Percentiles rank a stretch among this genome's conserved stretches.
Evolutionary conservation across 2,888 invertebrate species (phyloP).

Genomic region (Tridacna gigas): DNA sequence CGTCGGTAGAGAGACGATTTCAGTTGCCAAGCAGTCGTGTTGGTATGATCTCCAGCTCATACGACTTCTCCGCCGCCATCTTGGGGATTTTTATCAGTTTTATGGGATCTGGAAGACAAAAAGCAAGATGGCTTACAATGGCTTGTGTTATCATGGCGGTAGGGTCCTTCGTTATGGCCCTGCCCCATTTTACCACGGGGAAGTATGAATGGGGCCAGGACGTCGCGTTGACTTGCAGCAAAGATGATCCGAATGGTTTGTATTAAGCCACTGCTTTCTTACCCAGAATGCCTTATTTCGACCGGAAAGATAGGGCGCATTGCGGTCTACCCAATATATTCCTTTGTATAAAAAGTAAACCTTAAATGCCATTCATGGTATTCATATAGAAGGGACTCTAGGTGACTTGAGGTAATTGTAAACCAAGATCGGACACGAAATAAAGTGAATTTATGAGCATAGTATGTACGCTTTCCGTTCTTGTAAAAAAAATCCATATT

Average conservation of each 20-base stretch:
- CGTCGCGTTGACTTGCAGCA: slow-evolving; percentile 56
- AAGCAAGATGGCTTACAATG: slow-evolving; percentile 90
- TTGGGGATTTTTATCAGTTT: slow-evolving; percentile 78
- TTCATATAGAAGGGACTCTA: too few relatives aligned
- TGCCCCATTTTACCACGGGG: slow-evolving; percentile 92
- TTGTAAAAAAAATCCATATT: too few relatives aligned
- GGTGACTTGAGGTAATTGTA: too few relatives aligned
- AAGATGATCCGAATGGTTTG: slow-evolving; percentile 19
- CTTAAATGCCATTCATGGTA: too few relatives aligned
- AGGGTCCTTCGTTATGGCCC: slow-evolving; percentile 90
- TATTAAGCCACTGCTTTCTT: too few relatives aligned
- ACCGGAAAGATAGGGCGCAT: too few relatives aligned
- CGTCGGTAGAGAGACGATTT: slow-evolving; percentile 81
- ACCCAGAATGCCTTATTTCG: too few relatives aligned
- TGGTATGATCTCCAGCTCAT: slow-evolving; percentile 81
- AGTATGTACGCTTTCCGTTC: too few relatives aligned
- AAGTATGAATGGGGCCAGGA: slow-evolving; percentile 86
- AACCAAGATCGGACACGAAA: too few relatives aligned
- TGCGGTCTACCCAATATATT: too few relatives aligned
- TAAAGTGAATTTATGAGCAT: too few relatives aligned
- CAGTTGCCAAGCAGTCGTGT: slow-evolving; percentile 80
- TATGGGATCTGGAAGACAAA: slow-evolving; percentile 75
- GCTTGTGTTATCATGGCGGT: slow-evolving; percentile 90
- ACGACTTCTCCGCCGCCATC: slow-evolving; percentile 82
- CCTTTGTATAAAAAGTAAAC: too few relatives aligned